Conservation (phyloP, 2,113 vertebrate genomes). For the Lamprotornis superbus region DNA sequence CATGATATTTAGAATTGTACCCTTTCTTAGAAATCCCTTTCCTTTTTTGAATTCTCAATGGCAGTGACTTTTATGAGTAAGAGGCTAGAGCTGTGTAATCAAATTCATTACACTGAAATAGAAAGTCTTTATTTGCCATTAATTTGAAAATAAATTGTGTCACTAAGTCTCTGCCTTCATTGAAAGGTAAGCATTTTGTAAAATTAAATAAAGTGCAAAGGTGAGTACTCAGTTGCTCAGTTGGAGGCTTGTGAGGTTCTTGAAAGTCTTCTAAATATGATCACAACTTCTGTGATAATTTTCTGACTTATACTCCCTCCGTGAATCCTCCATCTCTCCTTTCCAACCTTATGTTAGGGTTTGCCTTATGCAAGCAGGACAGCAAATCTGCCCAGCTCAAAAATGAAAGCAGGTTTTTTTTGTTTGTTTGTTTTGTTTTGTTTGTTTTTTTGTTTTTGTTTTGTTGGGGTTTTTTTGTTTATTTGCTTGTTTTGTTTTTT, state of each 20-base stretch:
- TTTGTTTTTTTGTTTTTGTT: background rate
- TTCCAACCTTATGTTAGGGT: background rate
- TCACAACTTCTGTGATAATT: background rate
- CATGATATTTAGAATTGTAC: background rate
- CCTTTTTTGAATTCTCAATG: background rate
- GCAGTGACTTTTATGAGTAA: background rate
- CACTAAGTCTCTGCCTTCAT: background rate
- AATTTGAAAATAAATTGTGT: conserved; percentile 35
- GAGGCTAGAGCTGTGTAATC: background rate
- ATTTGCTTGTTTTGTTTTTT: background rate
- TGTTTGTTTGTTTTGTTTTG: background rate
- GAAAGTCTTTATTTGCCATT: conserved; percentile 49
- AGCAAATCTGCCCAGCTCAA: background rate
- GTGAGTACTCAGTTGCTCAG: background rate
- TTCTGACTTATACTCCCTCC: background rate
- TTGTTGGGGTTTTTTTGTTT: background rate
- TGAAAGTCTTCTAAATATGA: background rate
- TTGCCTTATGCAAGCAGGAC: background rate
- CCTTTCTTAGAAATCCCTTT: background rate
- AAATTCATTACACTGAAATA: conserved; percentile 11
- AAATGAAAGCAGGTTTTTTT: background rate
- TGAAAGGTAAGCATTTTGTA: conserved; percentile 13
- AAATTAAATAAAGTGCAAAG: conserved; percentile 30
- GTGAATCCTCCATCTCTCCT: background rate
- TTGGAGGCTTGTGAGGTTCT: background rate